These are phyloP conservation scores for Epirrita christyi DNA, from an alignment of 2,888 invertebrate species.

Conservation along the genomic window DNA sequence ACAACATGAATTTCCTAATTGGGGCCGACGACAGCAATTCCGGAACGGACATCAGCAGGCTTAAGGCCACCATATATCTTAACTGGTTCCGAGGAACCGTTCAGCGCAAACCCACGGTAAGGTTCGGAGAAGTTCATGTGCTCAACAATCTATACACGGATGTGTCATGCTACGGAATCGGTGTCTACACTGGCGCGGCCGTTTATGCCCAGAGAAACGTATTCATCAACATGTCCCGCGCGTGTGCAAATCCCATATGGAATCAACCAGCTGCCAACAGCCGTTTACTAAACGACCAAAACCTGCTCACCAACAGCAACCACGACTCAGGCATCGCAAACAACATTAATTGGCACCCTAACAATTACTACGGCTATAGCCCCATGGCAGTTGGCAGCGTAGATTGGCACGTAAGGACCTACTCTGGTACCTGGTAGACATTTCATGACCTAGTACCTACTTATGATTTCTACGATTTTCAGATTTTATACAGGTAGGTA, in stretches of 20 bases:
- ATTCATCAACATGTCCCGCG: slow-evolving; percentile 13
- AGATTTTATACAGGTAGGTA: too few relatives aligned
- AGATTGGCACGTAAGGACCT: slow-evolving; percentile 8
- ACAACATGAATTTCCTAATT: slow-evolving; percentile 3
- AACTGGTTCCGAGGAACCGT: slow-evolving; percentile 11
- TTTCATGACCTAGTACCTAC: background rate
- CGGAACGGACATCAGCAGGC: background rate
- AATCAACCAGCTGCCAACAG: slow-evolving; percentile 6
- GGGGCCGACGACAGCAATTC: background rate
- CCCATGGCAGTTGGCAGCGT: slow-evolving; percentile 3
- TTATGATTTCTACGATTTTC: too few relatives aligned
- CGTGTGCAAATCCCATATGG: slow-evolving; percentile 23
- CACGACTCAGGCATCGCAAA: slow-evolving; percentile 1
- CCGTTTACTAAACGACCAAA: slow-evolving; percentile 7
- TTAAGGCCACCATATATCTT: background rate
- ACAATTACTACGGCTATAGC: slow-evolving; percentile 13
- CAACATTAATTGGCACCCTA: slow-evolving; percentile 11
- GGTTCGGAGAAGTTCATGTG: slow-evolving; percentile 9
- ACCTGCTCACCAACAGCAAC: slow-evolving; percentile 16
- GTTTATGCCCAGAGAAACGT: slow-evolving; percentile 19
- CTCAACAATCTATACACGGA: slow-evolving; percentile 14
- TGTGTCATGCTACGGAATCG: slow-evolving; percentile 5
- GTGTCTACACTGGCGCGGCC: slow-evolving; percentile 11
- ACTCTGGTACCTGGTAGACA: slow-evolving; percentile 16
- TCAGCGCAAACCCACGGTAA: slow-evolving; percentile 4